A percentile compares a stretch with the other conserved stretches of the same genome.
Evolutionary conservation across 2,888 invertebrate genomes (phyloP).

Genomic region (Plebejus melissa): DNA sequence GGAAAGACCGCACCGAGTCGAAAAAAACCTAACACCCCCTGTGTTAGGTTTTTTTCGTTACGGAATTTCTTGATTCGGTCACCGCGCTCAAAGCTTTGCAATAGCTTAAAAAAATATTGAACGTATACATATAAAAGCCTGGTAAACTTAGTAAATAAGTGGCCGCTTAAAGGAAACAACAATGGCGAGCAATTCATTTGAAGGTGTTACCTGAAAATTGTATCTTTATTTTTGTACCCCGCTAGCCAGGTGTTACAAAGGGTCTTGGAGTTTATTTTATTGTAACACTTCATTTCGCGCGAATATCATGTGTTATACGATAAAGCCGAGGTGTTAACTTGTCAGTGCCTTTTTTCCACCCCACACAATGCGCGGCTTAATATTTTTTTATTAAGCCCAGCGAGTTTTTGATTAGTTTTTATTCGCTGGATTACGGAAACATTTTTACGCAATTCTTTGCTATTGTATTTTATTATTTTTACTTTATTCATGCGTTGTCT

Average conservation of each 20-base stretch:
- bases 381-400: conserved; percentile 16
- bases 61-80: no score
- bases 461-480: background rate
- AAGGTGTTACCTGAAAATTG: background rate
- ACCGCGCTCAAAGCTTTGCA: no score
- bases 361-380: conserved; percentile 25
- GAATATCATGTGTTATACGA: conserved; percentile 43
- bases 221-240: background rate
- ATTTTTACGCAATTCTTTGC: conserved; percentile 16
- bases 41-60: no score
- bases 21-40: no score
- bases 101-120: background rate
- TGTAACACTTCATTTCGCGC: conserved; percentile 41
- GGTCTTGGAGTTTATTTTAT: conserved; percentile 39
- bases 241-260: conserved; percentile 33
- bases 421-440: background rate
- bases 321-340: conserved; percentile 42
- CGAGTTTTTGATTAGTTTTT: conserved; percentile 25
- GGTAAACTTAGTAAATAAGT: background rate
- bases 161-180: background rate
- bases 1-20: no score
- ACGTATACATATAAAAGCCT: background rate
- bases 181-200: background rate
- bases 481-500: background rate
- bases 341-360: conserved; percentile 32